Percentiles rank a stretch among this genome's conserved stretches.
Evolutionary conservation across 1,140 invertebrate species (phyloP).

Genomic region (Thalassaphorura encarpata): DNA sequence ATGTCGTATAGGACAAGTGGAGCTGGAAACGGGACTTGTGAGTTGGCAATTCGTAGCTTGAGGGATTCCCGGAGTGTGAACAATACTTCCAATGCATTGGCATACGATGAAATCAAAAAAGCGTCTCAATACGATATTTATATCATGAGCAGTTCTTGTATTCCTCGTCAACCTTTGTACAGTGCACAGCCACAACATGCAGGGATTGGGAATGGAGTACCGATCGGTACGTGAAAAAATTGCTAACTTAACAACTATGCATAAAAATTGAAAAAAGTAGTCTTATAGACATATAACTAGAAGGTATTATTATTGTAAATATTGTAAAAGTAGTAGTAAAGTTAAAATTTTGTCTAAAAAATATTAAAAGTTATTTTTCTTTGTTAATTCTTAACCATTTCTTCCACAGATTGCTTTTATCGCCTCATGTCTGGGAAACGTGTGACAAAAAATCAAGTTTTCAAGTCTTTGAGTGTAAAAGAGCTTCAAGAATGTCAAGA

Average conservation of each 20-base stretch:
- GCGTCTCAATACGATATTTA: constrained; percentile 25
- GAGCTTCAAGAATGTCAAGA: constrained; percentile 28
- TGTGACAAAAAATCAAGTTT: constrained; percentile 22
- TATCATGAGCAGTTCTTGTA: constrained; percentile 19
- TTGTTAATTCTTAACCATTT: too few relatives aligned
- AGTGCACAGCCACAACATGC: not conserved
- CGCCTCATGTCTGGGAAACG: constrained; percentile 30
- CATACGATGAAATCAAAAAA: constrained; percentile 20
- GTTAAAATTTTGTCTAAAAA: not conserved
- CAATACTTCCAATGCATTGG: constrained; percentile 8
- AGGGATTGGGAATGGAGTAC: constrained; percentile 14
- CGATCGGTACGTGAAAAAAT: constrained; percentile 22
- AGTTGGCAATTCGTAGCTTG: constrained; percentile 17
- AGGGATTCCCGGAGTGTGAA: constrained; percentile 16
- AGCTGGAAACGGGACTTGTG: constrained; percentile 26
- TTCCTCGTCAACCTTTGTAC: not conserved
- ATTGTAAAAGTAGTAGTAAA: not conserved
- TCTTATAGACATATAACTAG: not conserved
- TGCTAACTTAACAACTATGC: too few relatives aligned
- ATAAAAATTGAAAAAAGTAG: too few relatives aligned
- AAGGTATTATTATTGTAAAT: not conserved
- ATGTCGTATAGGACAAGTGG: constrained; percentile 15
- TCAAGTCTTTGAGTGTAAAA: constrained; percentile 20
- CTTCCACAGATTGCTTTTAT: constrained; percentile 29
- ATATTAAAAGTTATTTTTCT: constrained; percentile 1